These are phyloP conservation scores for Eulemur coronatus DNA, from an alignment of 2,797 vertebrate genomes.

Conservation along the genomic window DNA sequence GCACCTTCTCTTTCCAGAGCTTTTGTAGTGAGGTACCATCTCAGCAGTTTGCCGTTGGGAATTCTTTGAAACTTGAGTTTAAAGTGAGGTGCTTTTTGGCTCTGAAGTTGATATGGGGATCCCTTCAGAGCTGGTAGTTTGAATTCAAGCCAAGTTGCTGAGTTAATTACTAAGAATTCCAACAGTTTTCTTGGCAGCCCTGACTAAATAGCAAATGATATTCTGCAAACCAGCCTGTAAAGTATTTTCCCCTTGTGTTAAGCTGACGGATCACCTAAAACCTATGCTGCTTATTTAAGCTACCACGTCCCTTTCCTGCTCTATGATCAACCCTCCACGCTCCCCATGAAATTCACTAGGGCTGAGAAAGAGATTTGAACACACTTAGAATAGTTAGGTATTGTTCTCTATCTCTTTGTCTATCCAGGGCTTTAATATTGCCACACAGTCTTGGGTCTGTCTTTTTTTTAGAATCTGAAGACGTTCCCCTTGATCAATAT, in stretches of 20 bases:
- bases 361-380: neutral
- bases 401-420: neutral
- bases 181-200: conserved; percentile 59
- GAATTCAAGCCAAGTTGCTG: conserved; percentile 53
- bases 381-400: neutral
- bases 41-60: conserved; percentile 32
- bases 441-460: neutral
- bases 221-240: conserved; percentile 50
- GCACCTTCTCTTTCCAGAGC: neutral
- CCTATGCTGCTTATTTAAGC: neutral
- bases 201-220: conserved; percentile 57
- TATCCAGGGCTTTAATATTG: conserved; percentile 4
- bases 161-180: conserved; percentile 68
- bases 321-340: neutral
- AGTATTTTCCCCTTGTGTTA: conserved; percentile 41
- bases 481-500: neutral
- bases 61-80: conserved; percentile 53
- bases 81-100: conserved; percentile 49
- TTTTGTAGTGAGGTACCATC: conserved; percentile 21
- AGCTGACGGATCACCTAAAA: conserved; percentile 1
- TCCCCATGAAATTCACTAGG: neutral
- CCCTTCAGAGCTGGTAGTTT: conserved; percentile 50
- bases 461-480: neutral
- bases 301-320: neutral
- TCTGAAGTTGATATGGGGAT: conserved; percentile 7